Base-by-base conservation (phyloP, 2,888 invertebrate species). In the Thumatha senex region DNA sequence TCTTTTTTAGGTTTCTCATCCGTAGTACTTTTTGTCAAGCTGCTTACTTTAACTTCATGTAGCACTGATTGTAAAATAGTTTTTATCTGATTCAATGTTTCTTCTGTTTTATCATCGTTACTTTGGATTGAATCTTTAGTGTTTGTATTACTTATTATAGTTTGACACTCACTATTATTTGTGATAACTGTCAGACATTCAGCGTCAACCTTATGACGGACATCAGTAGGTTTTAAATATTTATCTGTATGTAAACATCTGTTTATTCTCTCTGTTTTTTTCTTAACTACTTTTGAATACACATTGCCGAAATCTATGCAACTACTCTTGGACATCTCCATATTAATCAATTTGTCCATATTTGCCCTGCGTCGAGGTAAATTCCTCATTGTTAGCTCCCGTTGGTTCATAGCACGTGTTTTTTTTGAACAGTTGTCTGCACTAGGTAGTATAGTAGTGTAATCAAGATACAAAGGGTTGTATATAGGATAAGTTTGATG, bases 31-130 rank as follows among this genome's bases (percentile, higher is more conserved):
- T 67, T 78, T 11, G 63, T 30, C 56, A 75, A 75, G 10, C 69
- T 61, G 34, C 74, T 83, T 1, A 78, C 80, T 72, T 88, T 89
- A 0, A 90, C 84, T 76, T 89, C 87, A 9, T 74, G 70, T 35
- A 90, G 60, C 7, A 90, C 88, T 0, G 84, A 76, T 58, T 88
- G 84, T 33, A 90, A 64, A 51, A 89, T 87, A 56, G 44, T 73
- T 63, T 89, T 89, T 43, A 89, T 89, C 71, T 89, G 84, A 58
- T 82, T 79, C 14, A 90, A 67, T 7, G 85, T 84, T 12, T 64
- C 67, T 58, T 85, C 83, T 12, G 87, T 85, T 72, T 81, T 86
- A 39, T 70, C 73, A 13, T 79, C 74, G 14, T 34, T 30, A 29
- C 35, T 44, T 44, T 44, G 44, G 24, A 56, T 63, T 12, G 39